phyloP scores from a whole-genome alignment of 1,140 invertebrate species.

The Calliphora vicina region DNA sequence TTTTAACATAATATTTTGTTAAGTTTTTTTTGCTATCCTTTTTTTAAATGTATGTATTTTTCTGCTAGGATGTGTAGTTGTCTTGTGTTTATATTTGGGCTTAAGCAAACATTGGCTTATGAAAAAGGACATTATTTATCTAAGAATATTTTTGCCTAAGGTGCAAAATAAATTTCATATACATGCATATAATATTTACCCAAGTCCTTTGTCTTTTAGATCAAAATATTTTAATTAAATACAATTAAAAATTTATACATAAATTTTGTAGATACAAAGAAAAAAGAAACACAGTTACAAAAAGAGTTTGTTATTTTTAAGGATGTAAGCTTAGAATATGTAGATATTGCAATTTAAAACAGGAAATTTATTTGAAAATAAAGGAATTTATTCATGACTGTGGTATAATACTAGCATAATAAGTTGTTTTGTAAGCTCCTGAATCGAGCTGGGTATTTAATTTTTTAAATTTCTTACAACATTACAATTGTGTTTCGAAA shows the following conservation, averaged over 20 bases:
- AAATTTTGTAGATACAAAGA: neutral
- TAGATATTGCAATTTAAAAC: no score
- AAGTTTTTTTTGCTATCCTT: neutral
- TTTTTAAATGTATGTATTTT: neutral
- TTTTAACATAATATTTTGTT: conserved; percentile 14
- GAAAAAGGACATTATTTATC: conserved; percentile 28
- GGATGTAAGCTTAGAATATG: no score
- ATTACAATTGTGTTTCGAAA: no score
- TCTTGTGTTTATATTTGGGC: neutral
- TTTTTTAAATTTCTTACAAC: no score
- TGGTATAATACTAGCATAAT: no score
- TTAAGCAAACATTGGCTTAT: neutral
- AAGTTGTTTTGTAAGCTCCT: no score
- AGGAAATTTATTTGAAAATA: no score
- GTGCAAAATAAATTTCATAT: conserved; percentile 5
- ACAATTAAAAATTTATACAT: neutral
- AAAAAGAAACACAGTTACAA: no score
- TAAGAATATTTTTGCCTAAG: conserved; percentile 19
- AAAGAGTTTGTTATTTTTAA: no score
- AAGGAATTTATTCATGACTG: no score
- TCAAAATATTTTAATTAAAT: conserved; percentile 7
- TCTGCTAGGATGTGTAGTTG: no score
- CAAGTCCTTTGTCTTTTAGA: neutral
- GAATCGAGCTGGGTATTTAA: no score
- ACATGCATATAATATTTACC: neutral